phyloP scores from a whole-genome alignment of 2,797 vertebrate genomes.

The Rhinatrema bivittatum region DNA sequence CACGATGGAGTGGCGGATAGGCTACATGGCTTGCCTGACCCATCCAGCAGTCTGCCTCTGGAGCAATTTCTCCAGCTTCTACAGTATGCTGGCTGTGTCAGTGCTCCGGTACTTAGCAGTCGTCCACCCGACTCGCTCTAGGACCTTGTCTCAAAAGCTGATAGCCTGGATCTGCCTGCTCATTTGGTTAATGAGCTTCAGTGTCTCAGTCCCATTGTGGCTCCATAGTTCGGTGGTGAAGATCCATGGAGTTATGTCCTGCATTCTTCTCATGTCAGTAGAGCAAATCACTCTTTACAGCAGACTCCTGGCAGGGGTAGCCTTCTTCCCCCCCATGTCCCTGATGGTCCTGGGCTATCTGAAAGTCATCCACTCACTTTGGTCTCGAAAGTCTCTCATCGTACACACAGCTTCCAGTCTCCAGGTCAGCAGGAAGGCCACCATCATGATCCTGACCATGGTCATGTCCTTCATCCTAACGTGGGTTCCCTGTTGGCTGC shows the following conservation, averaged over 20 bases:
- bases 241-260: not conserved
- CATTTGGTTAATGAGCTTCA: not conserved
- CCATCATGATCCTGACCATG: not conserved
- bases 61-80: constrained; percentile 1
- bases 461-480: not conserved
- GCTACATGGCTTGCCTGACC: not conserved
- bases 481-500: constrained; percentile 4
- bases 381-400: not conserved
- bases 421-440: not conserved
- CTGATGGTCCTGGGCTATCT: constrained; percentile 4
- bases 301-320: not conserved
- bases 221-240: not conserved
- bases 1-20: not conserved
- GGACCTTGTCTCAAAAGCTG: not conserved
- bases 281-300: not conserved
- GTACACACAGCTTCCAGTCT: not conserved
- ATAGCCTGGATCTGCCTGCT: not conserved
- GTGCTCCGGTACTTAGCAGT: not conserved
- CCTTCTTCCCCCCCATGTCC: not conserved
- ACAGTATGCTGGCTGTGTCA: not conserved
- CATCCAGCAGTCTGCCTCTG: not conserved
- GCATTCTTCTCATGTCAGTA: not conserved
- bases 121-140: not conserved
- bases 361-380: not conserved
- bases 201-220: not conserved